A percentile compares a stretch with the other conserved stretches of the same genome.
Conservation (phyloP, 1,140 invertebrate species). For the Dolichoris vasculosae region DNA sequence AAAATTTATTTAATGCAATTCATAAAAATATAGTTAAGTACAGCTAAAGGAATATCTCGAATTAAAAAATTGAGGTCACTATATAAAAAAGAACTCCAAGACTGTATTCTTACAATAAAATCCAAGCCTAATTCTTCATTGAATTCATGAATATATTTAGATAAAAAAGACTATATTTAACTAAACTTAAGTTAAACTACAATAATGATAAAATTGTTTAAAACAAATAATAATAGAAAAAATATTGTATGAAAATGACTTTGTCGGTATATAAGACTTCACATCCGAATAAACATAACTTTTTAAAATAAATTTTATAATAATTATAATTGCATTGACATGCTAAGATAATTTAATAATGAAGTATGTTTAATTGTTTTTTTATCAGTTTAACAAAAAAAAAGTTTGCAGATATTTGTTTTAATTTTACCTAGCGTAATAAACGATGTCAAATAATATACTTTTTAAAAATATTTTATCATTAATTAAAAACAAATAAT, state of each 20-base stretch:
- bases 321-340: slow-evolving; percentile 1
- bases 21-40: neutral
- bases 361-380: slow-evolving; percentile 27
- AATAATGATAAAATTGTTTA: neutral
- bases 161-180: neutral
- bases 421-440: slow-evolving; percentile 1
- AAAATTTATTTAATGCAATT: neutral
- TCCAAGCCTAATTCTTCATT: neutral
- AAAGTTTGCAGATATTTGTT: slow-evolving; percentile 1
- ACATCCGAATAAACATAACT: slow-evolving; percentile 2
- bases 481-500: slow-evolving; percentile 18
- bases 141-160: neutral
- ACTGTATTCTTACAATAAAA: neutral
- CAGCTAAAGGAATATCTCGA: neutral
- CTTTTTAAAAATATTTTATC: slow-evolving; percentile 13
- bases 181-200: neutral
- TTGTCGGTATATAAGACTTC: no score
- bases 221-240: neutral
- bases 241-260: neutral
- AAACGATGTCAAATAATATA: slow-evolving; percentile 23
- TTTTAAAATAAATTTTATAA: slow-evolving; percentile 32
- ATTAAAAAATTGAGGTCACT: neutral
- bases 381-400: neutral
- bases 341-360: slow-evolving; percentile 39
- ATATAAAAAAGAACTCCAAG: neutral